Evolutionary conservation across 2,113 vertebrate species (phyloP), one percentile per base, ranked within the genome.

Genomic region (Amphiprion percula): DNA sequence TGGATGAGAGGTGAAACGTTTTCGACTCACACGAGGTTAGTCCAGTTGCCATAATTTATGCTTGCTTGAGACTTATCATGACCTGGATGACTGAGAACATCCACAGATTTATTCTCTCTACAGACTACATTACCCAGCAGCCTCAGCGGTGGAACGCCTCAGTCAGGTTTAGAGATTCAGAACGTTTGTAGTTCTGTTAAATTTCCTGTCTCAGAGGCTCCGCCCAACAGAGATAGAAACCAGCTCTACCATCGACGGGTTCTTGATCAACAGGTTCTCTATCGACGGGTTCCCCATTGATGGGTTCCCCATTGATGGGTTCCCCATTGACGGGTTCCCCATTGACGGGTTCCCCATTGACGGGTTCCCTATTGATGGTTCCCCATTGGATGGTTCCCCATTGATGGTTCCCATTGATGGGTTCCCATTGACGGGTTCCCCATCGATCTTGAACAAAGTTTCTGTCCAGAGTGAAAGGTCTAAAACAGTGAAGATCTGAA

Each of bases 141-240:
- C 55, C 24, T 26, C 3, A 26, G 26, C 1, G 3, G 26, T 26
- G 26, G 26, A 26, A 26, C 26, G 3, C 26, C 26, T 6, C 52
- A 26, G 28, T 49, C 19, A 28, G 54, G 6, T 28, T 53, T 60
- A 4, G 10, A 7, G 41, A 75, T 15, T 61, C 14, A 9, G 49
- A 33, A 21, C 2, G 1, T 9, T 46, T 64, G 47, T 1, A 11
- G n/a, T 24, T 47, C 61, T 19, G 30, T 47, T 33, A 12, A 58
- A 12, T 73, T 83, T 84, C 65, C 71, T 84, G 74, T 71, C 58
- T 52, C 68, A 68, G 80, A 88, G 72, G 52, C 83, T 75, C 49
- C 2, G 5, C 74, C 77, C 72, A 64, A 66, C 11, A 24, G 39
- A 23, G 56, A 49, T 23, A 26, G 26, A 26, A 26, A 26, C 26